phyloP scores from a whole-genome alignment of 2,888 invertebrate genomes.

The Hirtodrosophila cameraria region DNA sequence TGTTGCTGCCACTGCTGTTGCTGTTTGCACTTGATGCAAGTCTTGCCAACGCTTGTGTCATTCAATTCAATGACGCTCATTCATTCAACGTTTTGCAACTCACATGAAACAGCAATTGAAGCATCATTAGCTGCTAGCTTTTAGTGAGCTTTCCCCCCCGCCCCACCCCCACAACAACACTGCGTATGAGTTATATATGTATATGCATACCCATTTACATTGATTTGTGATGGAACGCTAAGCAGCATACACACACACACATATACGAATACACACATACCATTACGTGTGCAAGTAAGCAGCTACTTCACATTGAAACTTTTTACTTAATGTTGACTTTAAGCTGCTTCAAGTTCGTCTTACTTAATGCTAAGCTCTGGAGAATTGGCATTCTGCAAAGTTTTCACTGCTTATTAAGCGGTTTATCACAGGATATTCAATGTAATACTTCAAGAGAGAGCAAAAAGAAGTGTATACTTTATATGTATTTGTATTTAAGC shows the following conservation, averaged over 20 bases:
- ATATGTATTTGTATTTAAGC: too few species aligned
- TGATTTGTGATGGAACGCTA: conserved; percentile 56
- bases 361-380: not conserved
- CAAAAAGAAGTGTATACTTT: too few species aligned
- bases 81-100: conserved; percentile 77
- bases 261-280: too few species aligned
- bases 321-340: conserved; percentile 21
- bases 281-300: too few species aligned
- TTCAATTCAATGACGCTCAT: conserved; percentile 71
- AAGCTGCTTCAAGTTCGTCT: conserved; percentile 24
- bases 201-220: conserved; percentile 71
- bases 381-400: not conserved
- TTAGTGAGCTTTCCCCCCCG: conserved; percentile 10
- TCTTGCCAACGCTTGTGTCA: conserved; percentile 51
- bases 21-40: conserved; percentile 39
- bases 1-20: conserved; percentile 14
- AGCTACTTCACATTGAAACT: conserved; percentile 1
- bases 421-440: not conserved
- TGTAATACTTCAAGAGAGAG: too few species aligned
- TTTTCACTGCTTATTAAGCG: conserved; percentile 5
- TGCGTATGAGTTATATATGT: conserved; percentile 74
- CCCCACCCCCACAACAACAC: conserved; percentile 19
- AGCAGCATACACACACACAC: not conserved
- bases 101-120: conserved; percentile 71
- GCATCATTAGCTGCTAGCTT: conserved; percentile 76